phyloP scores from a whole-genome alignment of 2,797 vertebrate species.

The Fratercula arctica region DNA sequence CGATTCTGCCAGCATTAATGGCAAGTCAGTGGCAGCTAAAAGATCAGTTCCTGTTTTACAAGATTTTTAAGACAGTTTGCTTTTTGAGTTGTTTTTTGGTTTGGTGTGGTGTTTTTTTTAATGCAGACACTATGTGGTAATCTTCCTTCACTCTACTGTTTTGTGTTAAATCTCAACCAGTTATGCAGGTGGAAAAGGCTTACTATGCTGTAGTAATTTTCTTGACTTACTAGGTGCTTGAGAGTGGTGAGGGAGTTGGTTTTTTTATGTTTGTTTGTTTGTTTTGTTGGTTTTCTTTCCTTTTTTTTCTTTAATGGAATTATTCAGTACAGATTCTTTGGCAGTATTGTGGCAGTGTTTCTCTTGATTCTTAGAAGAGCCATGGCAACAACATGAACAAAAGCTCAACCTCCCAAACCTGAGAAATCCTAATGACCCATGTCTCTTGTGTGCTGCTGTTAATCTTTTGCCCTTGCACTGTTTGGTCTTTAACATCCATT shows the following conservation, averaged over 20 bases:
- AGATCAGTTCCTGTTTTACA: neutral
- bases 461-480: neutral
- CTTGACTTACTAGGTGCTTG: neutral
- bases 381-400: neutral
- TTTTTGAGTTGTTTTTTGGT: neutral
- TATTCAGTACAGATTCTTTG: neutral
- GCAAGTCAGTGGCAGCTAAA: neutral
- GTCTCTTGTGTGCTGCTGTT: neutral
- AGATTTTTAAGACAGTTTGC: neutral
- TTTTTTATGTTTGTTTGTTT: neutral
- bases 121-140: neutral
- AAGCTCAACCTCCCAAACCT: neutral
- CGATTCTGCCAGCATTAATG: neutral
- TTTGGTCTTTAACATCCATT: neutral
- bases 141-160: neutral
- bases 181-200: neutral
- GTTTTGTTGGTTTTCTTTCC: neutral
- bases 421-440: neutral
- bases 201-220: neutral
- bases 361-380: neutral
- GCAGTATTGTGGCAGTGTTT: neutral
- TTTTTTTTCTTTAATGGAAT: neutral
- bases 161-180: neutral
- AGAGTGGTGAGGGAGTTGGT: neutral
- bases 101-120: neutral